Evolutionary conservation across 2,888 invertebrate species (phyloP), one percentile per base, ranked within the genome.

Genomic region (Rhamphomyia laevipes): DNA sequence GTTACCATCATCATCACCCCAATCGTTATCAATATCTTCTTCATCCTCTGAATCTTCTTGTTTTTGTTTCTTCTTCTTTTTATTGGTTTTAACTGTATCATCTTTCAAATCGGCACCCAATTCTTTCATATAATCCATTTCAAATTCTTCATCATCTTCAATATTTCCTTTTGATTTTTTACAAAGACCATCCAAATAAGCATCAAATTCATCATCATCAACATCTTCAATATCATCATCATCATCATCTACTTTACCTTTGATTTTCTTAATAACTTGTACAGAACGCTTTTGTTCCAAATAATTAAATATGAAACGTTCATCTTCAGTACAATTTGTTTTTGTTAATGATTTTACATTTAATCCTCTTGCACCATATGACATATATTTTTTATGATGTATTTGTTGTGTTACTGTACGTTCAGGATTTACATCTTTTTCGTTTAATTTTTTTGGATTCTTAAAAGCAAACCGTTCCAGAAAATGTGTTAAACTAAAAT

Each of bases 391-490:
- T 62, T 82, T 81, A 42, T 63, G 63, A 7, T 62, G 56, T 13
- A 49, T 43, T 23, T 43, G 23, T 45, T 53, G 48, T 5, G 48
- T 43, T 2, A 58, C 48, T 1, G 54, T 41, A 59, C 71, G 50
- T 66, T 74, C 57, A 72, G 75, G 37, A 69, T 68, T 47, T n/a
- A 73, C 52, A 13, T 75, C 57, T 23, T 62, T 58, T 15, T 59
- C 52, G 0, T 72, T 72, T 1, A 73, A 60, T 55, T 80, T 82
- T 66, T 88, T 89, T 0, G 89, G 89, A 73, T 99, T 99, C 65
- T 93, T 90, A 67, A 91, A 96, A 11, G 91, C 91, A 68, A 96
- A 97, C 41, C 96, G 77, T 62, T 99, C 96, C 43, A 99, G 73
- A 68, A 99, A 99, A 45, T 90, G 77, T 45, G 91, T 84, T 33